Evolutionary conservation across 2,113 vertebrate species (phyloP).

Genomic region (Toxotes chatareus): DNA sequence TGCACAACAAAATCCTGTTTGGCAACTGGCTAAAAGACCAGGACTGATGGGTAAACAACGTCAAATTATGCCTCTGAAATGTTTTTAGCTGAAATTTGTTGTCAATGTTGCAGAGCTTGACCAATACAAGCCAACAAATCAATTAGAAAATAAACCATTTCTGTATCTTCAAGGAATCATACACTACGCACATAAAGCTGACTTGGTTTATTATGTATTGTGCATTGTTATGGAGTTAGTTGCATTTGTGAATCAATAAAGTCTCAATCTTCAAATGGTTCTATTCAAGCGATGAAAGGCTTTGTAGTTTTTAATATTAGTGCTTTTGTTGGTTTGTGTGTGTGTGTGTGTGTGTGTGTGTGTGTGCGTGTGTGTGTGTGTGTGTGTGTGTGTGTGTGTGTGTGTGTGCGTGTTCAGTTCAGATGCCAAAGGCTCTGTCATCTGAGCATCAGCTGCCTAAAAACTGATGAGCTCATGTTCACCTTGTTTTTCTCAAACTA

Average conservation of each 20-base stretch:
- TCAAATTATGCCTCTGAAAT: background rate
- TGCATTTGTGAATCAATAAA: background rate
- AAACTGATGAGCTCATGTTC: conserved; percentile 31
- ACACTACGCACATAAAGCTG: too few relatives aligned
- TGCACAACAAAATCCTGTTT: conserved; percentile 21
- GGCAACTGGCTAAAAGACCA: background rate
- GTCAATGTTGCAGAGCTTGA: background rate
- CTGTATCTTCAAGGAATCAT: background rate
- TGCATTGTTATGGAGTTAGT: background rate
- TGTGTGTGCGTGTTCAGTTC: background rate
- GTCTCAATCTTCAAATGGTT: background rate
- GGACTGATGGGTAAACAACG: background rate
- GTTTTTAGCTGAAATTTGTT: background rate
- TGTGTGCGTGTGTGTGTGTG: background rate
- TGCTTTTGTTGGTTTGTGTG: background rate
- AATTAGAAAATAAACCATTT: background rate
- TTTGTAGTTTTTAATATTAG: background rate
- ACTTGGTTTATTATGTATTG: background rate
- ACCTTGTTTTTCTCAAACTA: conserved; percentile 41
- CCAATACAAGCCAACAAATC: background rate
- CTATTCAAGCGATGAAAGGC: background rate
- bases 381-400: background rate
- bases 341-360: conserved; percentile 1
- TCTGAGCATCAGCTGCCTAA: conserved; percentile 25
- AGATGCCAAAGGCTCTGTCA: conserved; percentile 28